Evolutionary conservation across 2,888 invertebrate genomes (phyloP), one percentile per base, ranked within the genome.

Genomic region (Phengaris arion): DNA sequence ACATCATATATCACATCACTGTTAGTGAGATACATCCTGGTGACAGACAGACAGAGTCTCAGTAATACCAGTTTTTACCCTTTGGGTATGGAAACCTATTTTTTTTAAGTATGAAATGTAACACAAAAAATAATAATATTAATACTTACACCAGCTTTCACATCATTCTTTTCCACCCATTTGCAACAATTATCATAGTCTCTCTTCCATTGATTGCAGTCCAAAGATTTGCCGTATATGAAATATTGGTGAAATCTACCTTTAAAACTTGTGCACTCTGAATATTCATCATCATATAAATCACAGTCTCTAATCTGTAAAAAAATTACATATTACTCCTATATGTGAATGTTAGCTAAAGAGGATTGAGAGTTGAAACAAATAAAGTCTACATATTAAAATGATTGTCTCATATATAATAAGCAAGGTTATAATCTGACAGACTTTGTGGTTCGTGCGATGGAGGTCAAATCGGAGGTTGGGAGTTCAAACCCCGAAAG

Each of bases 161-260:
- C 77, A 86, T 97, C 95, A 73, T 94, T 89, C 7, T 93, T 88
- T 0, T 94, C 90, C 75, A 94, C 89, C 95, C 96, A 98, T 84
- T 94, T 94, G 75, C 94, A 87, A 85, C 98, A 98, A 84, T 97
- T 97, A 4, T 95, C 86, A 81, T 95, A 96, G 87, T 98, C 98
- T 75, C 91, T 94, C 82, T 96, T 95, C 98, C 98, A 98, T 81
- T 96, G 95, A 4, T 93, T 92, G 85, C 98, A 98, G 85, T 98
- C 96, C 8, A 94, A 75, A 0, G 91, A 87, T 83, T 96, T 92
- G 0, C 98, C 98, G 88, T 94, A 94, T 77, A 98, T 94, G 85
- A 98, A 98, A 85, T 97, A 96, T 88, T 98, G 98, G 85, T 98
- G 96, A 82, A 98, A 97, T 79, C 98, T 94, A 0, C 94, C 96